phyloP scores from a whole-genome alignment of 2,113 vertebrate genomes.

The Oryzias javanicus region DNA sequence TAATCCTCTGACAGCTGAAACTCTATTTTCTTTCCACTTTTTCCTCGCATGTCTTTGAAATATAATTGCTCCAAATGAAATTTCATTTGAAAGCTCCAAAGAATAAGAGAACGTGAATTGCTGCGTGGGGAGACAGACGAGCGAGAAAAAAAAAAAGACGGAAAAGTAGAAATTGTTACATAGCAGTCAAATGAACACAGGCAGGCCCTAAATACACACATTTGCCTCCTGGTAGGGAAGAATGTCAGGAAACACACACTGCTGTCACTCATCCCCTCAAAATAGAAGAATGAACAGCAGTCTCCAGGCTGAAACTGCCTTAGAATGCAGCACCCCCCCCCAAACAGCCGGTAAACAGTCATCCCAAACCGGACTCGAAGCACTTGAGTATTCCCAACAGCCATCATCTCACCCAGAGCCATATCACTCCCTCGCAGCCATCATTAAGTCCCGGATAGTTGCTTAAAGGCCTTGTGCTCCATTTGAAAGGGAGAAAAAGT shows the following conservation, averaged over 20 bases:
- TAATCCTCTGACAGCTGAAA: too few species aligned
- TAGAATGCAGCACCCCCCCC: constrained; percentile 39
- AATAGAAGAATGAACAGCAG: constrained; percentile 47
- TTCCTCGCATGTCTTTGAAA: too few species aligned
- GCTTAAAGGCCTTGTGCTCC: constrained; percentile 46
- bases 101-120: constrained; percentile 2
- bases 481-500: constrained; percentile 38
- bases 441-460: constrained; percentile 36
- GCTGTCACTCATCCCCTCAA: constrained; percentile 55
- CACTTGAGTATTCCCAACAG: constrained; percentile 21
- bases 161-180: constrained; percentile 31
- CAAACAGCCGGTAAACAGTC: constrained; percentile 34
- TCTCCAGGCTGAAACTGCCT: constrained; percentile 25
- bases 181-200: constrained; percentile 25
- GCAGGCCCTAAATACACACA: neutral
- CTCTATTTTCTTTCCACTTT: too few species aligned
- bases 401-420: constrained; percentile 7
- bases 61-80: too few species aligned
- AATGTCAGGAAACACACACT: constrained; percentile 58
- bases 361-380: constrained; percentile 38
- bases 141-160: constrained; percentile 17
- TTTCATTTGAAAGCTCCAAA: neutral
- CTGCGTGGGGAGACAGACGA: constrained; percentile 19
- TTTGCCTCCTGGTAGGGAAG: constrained; percentile 30
- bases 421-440: neutral